Evolutionary conservation across 2,888 invertebrate species (phyloP).

Genomic region (Hermodice carunculata): DNA sequence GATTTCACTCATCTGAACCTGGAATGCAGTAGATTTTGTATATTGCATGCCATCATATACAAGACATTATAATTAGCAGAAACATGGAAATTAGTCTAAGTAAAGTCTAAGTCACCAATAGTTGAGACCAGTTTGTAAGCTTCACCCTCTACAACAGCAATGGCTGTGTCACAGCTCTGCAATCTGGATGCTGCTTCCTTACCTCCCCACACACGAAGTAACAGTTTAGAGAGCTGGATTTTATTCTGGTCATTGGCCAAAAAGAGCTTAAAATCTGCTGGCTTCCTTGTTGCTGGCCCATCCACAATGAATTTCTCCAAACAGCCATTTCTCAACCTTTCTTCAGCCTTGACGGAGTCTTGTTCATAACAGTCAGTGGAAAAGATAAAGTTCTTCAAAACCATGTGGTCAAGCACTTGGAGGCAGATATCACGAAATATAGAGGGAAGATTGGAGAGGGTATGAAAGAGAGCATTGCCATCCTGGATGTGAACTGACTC

Average conservation of each 20-base stretch:
- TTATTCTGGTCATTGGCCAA: constrained; percentile 21
- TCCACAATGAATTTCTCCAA: constrained; percentile 5
- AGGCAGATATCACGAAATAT: constrained; percentile 14
- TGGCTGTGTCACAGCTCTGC: not conserved
- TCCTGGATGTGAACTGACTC: constrained; percentile 10
- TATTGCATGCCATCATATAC: not conserved
- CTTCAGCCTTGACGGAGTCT: constrained; percentile 21
- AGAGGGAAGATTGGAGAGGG: constrained; percentile 12
- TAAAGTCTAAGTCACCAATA: constrained; percentile 3
- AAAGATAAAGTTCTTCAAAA: constrained; percentile 13
- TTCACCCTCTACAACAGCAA: constrained; percentile 16
- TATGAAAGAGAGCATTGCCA: constrained; percentile 23
- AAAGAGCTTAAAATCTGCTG: constrained; percentile 16
- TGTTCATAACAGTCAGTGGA: constrained; percentile 11
- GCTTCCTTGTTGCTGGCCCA: constrained; percentile 24
- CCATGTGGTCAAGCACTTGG: constrained; percentile 18
- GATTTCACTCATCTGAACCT: constrained; percentile 9
- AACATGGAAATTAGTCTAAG: no score
- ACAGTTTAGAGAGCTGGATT: constrained; percentile 14
- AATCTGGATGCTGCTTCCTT: constrained; percentile 15
- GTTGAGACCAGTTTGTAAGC: constrained; percentile 8
- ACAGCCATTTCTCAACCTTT: constrained; percentile 12
- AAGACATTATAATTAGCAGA: no score
- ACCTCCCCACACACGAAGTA: constrained; percentile 17
- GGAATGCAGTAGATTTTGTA: not conserved